A percentile compares a stretch with the other conserved stretches of the same genome.
Evolutionary conservation across 2,113 vertebrate species (phyloP).

Genomic region (Petroica traversi): DNA sequence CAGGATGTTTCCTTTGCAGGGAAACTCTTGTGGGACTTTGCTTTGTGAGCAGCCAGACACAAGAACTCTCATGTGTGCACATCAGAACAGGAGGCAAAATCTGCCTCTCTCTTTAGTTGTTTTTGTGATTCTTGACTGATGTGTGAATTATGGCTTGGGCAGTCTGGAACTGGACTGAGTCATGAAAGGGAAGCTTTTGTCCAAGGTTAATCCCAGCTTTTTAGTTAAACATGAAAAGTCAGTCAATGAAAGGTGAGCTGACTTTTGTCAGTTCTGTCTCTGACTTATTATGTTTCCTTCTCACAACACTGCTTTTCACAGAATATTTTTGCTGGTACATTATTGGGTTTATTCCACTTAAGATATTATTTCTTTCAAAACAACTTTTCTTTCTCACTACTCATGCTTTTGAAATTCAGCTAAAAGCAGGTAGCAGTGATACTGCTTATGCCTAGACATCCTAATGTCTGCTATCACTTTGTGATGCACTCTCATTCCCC

Average conservation of each 20-base stretch:
- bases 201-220: constrained; percentile 11
- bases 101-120: neutral
- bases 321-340: neutral
- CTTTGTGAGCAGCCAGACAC: neutral
- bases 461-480: constrained; percentile 17
- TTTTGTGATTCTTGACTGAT: neutral
- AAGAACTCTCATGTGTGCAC: neutral
- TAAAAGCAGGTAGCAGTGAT: neutral
- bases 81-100: neutral
- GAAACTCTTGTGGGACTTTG: neutral
- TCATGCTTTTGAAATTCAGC: neutral
- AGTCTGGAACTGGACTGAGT: neutral
- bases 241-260: neutral
- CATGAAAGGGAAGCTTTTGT: neutral
- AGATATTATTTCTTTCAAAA: neutral
- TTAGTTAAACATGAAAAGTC: neutral
- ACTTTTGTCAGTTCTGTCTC: neutral
- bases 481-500: constrained; percentile 23
- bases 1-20: neutral
- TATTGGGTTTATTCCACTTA: neutral
- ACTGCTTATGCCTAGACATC: neutral
- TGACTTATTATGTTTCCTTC: neutral
- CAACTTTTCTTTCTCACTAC: neutral
- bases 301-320: neutral
- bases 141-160: neutral